These are phyloP conservation scores for Macroglossus sobrinus DNA, from an alignment of 2,113 vertebrate species.

Conservation along the genomic window DNA sequence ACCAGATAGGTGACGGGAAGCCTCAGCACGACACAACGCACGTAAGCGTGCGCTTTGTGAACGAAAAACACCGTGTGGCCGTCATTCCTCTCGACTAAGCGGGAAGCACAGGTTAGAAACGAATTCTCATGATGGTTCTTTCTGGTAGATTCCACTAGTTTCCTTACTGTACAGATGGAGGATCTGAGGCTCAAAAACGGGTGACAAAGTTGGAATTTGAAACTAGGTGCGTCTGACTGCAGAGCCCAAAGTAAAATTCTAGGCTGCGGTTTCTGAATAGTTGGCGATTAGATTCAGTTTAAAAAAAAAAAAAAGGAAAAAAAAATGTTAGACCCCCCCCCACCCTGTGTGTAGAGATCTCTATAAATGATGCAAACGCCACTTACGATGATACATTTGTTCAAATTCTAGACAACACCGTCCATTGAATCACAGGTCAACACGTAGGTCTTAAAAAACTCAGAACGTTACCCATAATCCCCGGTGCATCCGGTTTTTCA, in stretches of 20 bases:
- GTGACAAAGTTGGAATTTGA: background rate
- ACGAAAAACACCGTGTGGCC: background rate
- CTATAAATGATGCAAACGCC: background rate
- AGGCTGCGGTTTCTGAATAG: background rate
- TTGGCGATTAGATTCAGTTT: background rate
- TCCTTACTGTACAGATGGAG: background rate
- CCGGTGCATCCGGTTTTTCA: conserved; percentile 93
- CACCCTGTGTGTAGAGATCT: background rate
- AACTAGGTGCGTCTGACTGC: background rate
- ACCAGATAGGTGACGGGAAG: background rate
- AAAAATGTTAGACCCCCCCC: background rate
- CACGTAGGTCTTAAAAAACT: background rate
- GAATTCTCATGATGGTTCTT: background rate
- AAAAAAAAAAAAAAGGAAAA: background rate
- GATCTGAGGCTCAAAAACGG: background rate
- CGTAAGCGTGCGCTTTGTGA: background rate
- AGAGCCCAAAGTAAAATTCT: background rate
- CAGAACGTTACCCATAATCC: conserved; percentile 91
- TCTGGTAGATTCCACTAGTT: background rate
- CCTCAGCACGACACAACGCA: background rate
- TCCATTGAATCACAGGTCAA: background rate
- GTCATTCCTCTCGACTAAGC: background rate
- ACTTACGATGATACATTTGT: background rate
- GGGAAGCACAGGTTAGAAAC: background rate
- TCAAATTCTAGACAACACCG: background rate